Percentiles rank a stretch among this genome's conserved stretches.
Conservation (phyloP, 2,113 vertebrate species). For the Nanorana parkeri region DNA sequence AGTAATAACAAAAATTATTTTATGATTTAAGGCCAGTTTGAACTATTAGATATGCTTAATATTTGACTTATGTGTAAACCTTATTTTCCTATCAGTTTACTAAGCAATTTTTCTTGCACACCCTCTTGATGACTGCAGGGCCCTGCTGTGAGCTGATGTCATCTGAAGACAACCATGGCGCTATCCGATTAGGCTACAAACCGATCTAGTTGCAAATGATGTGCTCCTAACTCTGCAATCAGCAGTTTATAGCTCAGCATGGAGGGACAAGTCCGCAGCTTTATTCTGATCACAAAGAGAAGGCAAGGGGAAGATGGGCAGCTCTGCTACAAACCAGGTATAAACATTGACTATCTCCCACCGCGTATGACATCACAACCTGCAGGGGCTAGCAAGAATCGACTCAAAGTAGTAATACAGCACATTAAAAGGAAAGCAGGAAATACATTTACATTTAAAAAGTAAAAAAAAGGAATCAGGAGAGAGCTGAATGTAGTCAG, state of each 20-base stretch:
- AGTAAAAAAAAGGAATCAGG: background rate
- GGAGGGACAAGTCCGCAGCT: slow-evolving; percentile 3
- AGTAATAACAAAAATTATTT: too few relatives aligned
- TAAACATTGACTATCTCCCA: slow-evolving; percentile 25
- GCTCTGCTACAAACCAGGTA: slow-evolving; percentile 29
- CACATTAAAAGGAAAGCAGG: slow-evolving; percentile 45
- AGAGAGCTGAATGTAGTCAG: background rate
- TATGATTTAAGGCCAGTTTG: too few relatives aligned
- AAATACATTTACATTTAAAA: too few relatives aligned
- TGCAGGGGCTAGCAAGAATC: slow-evolving; percentile 28
- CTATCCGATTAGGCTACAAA: slow-evolving; percentile 20
- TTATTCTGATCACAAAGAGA: background rate
- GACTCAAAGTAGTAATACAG: slow-evolving; percentile 29
- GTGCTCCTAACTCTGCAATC: slow-evolving; percentile 10
- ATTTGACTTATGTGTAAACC: background rate
- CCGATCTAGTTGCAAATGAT: slow-evolving; percentile 30
- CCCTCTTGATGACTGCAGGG: background rate
- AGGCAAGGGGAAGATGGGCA: background rate
- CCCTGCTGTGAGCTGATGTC: slow-evolving; percentile 28
- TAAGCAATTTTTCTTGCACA: background rate
- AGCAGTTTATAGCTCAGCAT: slow-evolving; percentile 25
- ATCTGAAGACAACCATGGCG: slow-evolving; percentile 7
- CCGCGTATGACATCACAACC: slow-evolving; percentile 35
- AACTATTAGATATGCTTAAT: too few relatives aligned
- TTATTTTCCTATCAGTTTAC: background rate